A percentile compares a stretch with the other conserved stretches of the same genome.
Conservation (phyloP, 1,140 invertebrate genomes). For the Drosophila asahinai region DNA sequence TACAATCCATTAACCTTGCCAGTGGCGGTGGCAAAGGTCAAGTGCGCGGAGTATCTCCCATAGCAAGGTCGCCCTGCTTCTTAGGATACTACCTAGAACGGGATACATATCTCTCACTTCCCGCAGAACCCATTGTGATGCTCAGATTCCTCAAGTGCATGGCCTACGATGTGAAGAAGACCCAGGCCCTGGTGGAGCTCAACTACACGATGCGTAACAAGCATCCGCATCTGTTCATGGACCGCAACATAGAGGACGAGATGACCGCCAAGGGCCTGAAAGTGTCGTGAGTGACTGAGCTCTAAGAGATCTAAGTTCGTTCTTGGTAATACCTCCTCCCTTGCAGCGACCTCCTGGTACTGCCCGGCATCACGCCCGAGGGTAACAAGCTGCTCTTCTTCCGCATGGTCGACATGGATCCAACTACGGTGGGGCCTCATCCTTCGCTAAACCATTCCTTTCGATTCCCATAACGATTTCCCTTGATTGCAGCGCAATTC, state of each 20-base stretch:
- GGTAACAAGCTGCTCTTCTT: conserved; percentile 85
- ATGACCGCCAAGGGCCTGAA: conserved; percentile 86
- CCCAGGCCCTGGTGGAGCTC: conserved; percentile 87
- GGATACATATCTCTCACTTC: too few relatives aligned
- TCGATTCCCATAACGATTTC: not conserved
- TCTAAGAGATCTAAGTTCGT: not conserved
- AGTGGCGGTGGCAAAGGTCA: conserved; percentile 21
- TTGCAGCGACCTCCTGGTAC: conserved; percentile 87
- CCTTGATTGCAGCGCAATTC: conserved; percentile 86
- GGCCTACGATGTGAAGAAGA: conserved; percentile 86
- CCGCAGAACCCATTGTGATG: conserved; percentile 63
- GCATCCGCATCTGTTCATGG: conserved; percentile 88
- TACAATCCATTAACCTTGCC: conserved; percentile 29
- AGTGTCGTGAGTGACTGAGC: conserved; percentile 85
- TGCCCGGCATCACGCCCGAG: conserved; percentile 87
- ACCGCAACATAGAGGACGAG: conserved; percentile 87
- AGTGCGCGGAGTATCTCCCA: not conserved
- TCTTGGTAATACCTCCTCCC: not conserved
- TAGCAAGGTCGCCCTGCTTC: too few relatives aligned
- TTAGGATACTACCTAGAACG: too few relatives aligned
- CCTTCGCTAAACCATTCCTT: not conserved
- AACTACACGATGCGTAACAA: conserved; percentile 88
- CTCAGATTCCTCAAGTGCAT: conserved; percentile 83
- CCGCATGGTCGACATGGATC: conserved; percentile 67
- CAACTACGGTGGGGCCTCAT: conserved; percentile 51